Percentiles rank a stretch among this genome's conserved stretches.
Evolutionary conservation across 2,113 vertebrate genomes (phyloP).

Genomic region (Dasypus novemcinctus): DNA sequence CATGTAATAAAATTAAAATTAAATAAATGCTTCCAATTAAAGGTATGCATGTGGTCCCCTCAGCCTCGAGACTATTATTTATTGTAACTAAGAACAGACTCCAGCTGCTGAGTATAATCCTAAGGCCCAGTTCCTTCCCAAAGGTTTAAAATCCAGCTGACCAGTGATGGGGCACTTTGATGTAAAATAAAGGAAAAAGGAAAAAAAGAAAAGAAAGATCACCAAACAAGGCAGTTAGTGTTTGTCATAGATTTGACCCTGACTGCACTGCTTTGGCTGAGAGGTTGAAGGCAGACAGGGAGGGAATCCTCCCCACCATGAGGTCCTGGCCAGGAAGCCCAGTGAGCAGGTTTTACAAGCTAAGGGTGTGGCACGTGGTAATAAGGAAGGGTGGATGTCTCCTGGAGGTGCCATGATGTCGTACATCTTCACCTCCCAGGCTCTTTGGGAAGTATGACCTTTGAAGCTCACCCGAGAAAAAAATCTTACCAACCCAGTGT

Average conservation of each 20-base stretch:
- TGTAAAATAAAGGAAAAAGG: not conserved
- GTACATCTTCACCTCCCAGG: not conserved
- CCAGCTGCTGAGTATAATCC: not conserved
- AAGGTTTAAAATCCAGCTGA: not conserved
- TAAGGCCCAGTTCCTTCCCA: not conserved
- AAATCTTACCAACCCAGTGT: not conserved
- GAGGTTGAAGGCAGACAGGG: not conserved
- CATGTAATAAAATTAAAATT: slow-evolving; percentile 51
- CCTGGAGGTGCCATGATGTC: not conserved
- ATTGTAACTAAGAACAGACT: not conserved
- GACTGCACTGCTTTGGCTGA: not conserved
- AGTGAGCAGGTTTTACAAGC: not conserved
- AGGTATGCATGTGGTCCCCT: not conserved
- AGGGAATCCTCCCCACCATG: not conserved
- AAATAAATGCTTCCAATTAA: slow-evolving; percentile 41
- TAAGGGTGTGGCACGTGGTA: not conserved
- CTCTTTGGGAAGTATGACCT: not conserved
- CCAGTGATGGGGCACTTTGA: not conserved
- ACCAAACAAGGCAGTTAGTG: not conserved
- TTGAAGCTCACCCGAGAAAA: not conserved
- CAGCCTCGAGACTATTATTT: not conserved
- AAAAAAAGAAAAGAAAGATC: not conserved
- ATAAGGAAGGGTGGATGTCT: not conserved
- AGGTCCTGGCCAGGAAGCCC: not conserved
- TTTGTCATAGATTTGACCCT: not conserved